A percentile compares a stretch with the other conserved stretches of the same genome.
phyloP scores from a whole-genome alignment of 2,797 vertebrate species.

The Okamejei kenojei region DNA sequence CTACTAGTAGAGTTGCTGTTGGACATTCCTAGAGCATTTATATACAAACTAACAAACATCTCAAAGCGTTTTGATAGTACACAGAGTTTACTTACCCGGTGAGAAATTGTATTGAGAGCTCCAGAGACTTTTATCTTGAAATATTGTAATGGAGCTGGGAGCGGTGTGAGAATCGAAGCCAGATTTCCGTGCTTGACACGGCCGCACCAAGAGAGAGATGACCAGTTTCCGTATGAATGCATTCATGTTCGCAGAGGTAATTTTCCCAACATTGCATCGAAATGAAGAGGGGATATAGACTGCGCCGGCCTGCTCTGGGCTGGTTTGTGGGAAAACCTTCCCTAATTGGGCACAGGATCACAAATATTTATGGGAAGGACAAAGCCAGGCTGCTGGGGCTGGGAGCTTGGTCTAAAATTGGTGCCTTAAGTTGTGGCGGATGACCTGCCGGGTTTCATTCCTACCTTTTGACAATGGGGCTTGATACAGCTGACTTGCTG shows the following conservation, averaged over 20 bases:
- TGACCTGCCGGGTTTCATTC: too few relatives aligned
- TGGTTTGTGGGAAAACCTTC: too few relatives aligned
- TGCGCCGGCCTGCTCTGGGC: too few relatives aligned
- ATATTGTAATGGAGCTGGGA: background rate
- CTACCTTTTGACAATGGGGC: too few relatives aligned
- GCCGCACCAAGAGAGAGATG: background rate
- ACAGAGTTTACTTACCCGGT: background rate
- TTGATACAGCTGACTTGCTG: too few relatives aligned
- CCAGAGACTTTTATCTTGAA: background rate
- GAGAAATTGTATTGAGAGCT: background rate
- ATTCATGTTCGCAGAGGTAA: background rate
- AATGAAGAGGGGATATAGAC: background rate
- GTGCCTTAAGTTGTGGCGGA: too few relatives aligned
- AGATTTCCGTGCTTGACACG: background rate
- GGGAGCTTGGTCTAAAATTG: too few relatives aligned
- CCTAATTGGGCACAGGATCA: too few relatives aligned
- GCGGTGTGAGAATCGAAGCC: background rate
- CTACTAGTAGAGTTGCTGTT: background rate
- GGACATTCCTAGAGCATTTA: background rate
- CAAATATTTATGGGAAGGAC: too few relatives aligned
- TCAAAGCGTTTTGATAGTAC: background rate
- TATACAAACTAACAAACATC: background rate
- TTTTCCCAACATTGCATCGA: background rate
- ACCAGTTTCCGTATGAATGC: background rate
- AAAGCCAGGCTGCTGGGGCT: too few relatives aligned